These are phyloP conservation scores for Orientallactaga bullata DNA, from an alignment of 2,113 vertebrate genomes.

Conservation along the genomic window DNA sequence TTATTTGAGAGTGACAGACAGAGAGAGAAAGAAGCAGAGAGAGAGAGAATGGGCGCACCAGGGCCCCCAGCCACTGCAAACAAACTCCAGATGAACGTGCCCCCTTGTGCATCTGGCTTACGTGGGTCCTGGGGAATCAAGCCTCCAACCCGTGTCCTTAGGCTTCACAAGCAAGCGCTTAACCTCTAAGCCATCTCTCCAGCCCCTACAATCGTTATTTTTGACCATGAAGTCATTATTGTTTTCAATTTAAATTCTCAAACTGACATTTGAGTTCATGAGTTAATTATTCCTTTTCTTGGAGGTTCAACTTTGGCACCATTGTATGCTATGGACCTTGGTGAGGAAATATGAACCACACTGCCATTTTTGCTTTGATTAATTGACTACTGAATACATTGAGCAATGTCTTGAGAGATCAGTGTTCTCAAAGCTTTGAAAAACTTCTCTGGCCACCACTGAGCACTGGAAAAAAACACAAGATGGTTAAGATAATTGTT, in stretches of 20 bases:
- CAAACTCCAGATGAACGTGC: too few species aligned
- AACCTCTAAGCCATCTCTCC: too few species aligned
- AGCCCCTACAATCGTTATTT: too few species aligned
- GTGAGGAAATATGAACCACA: background rate
- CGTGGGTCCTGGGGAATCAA: too few species aligned
- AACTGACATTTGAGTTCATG: background rate
- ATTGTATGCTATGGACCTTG: background rate
- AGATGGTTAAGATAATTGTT: background rate
- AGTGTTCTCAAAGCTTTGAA: background rate
- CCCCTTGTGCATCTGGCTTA: too few species aligned
- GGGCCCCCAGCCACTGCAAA: too few species aligned
- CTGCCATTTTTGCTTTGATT: background rate
- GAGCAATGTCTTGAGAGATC: background rate
- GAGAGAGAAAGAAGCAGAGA: too few species aligned
- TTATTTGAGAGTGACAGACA: too few species aligned
- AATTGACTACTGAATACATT: background rate
- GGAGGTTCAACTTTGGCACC: conserved; percentile 8
- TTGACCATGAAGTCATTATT: conserved; percentile 38
- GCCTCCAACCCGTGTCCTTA: too few species aligned
- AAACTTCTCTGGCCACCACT: background rate
- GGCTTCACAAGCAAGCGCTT: too few species aligned
- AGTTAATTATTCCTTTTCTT: background rate
- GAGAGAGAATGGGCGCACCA: too few species aligned
- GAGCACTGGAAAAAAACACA: background rate
- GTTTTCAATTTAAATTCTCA: conserved; percentile 50